These are phyloP conservation scores for Hesperia comma DNA, from an alignment of 2,888 invertebrate genomes.

Conservation along the genomic window DNA sequence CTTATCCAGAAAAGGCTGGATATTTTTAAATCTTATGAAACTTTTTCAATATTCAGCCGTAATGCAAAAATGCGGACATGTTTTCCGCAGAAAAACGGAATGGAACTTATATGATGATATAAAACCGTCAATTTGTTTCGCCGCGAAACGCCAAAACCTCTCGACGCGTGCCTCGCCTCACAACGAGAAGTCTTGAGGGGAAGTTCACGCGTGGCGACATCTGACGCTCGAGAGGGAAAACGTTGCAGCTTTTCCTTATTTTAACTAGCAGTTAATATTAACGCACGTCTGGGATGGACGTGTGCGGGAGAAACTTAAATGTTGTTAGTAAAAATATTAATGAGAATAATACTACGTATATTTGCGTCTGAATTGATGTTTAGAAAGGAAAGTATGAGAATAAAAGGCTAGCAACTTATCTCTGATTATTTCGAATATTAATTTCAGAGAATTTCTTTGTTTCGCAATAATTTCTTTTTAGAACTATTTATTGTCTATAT, in stretches of 20 bases:
- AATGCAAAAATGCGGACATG: slow-evolving; percentile 2
- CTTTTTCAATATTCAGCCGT: slow-evolving; percentile 1
- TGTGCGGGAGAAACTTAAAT: neutral
- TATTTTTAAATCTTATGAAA: neutral
- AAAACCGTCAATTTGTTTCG: slow-evolving; percentile 37
- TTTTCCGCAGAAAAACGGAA: slow-evolving; percentile 4
- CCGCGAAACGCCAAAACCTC: slow-evolving; percentile 32
- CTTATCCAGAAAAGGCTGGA: neutral
- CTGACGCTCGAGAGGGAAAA: slow-evolving; percentile 32
- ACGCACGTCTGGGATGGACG: slow-evolving; percentile 2
- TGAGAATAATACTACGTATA: no score
- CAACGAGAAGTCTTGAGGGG: slow-evolving; percentile 34
- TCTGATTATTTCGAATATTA: no score
- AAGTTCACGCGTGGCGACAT: slow-evolving; percentile 25
- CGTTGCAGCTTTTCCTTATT: slow-evolving; percentile 25
- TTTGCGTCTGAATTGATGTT: no score
- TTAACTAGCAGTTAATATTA: slow-evolving; percentile 21
- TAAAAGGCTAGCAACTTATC: no score
- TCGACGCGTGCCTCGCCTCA: slow-evolving; percentile 29
- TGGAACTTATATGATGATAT: slow-evolving; percentile 28
- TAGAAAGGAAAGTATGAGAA: no score
- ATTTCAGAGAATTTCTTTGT: no score
- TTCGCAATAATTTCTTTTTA: no score
- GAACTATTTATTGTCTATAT: no score
- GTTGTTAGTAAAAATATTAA: no score